phyloP scores from a whole-genome alignment of 2,797 vertebrate species.

The Epinephelus coioides region DNA sequence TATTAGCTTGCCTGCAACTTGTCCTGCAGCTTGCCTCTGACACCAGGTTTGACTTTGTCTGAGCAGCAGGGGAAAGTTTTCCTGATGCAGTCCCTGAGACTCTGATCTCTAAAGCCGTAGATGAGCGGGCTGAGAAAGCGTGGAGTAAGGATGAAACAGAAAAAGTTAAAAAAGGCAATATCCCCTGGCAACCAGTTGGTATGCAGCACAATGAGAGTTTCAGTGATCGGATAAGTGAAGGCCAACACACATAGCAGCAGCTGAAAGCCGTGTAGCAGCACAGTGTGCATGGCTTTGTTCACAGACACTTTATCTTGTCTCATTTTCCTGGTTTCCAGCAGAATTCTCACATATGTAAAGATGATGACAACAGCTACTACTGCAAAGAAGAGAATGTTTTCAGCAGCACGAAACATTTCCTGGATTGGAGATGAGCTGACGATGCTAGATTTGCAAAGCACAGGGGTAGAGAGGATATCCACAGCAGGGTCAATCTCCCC shows the following conservation, averaged over 20 bases:
- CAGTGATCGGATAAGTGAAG: constrained; percentile 79
- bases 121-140: constrained; percentile 63
- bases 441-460: constrained; percentile 23
- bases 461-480: constrained; percentile 53
- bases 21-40: no score
- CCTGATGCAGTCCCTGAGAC: no score
- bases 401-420: constrained; percentile 65
- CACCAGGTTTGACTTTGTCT: no score
- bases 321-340: constrained; percentile 82
- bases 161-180: constrained; percentile 79
- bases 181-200: constrained; percentile 67
- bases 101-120: no score
- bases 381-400: constrained; percentile 77
- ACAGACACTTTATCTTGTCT: constrained; percentile 78
- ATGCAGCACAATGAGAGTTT: constrained; percentile 57
- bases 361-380: constrained; percentile 79
- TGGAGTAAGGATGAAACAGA: constrained; percentile 82
- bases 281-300: constrained; percentile 84
- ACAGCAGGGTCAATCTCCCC: constrained; percentile 22
- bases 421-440: constrained; percentile 75
- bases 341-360: constrained; percentile 85
- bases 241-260: constrained; percentile 83
- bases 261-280: constrained; percentile 86
- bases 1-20: no score
- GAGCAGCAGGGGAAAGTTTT: no score